Evolutionary conservation across 2,888 invertebrate species (phyloP).

Genomic region (Spodoptera picta): DNA sequence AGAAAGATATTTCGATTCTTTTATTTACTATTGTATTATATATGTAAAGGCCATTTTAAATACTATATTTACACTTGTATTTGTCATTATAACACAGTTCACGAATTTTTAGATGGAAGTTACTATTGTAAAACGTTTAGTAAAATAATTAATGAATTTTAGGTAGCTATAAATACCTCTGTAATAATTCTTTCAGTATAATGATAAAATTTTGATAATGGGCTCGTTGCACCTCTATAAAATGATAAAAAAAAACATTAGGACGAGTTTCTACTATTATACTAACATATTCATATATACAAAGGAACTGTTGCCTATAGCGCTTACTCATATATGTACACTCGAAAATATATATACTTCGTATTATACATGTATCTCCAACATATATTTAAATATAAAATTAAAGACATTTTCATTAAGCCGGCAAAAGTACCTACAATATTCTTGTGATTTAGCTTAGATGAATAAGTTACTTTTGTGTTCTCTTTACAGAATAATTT

Average conservation of each 20-base stretch:
- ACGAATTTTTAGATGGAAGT: constrained; percentile 9
- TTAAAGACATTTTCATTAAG: constrained; percentile 57
- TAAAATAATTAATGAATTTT: constrained; percentile 4
- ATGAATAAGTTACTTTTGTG: constrained; percentile 51
- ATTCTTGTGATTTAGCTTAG: constrained; percentile 58
- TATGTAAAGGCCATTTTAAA: constrained; percentile 5
- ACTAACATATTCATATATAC: constrained; percentile 21
- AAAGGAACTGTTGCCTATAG: constrained; percentile 38
- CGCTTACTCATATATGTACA: constrained; percentile 44
- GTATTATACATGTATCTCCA: constrained; percentile 40
- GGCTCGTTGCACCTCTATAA: constrained; percentile 51
- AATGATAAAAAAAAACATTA: constrained; percentile 28
- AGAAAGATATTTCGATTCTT: constrained; percentile 2
- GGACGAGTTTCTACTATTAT: constrained; percentile 24
- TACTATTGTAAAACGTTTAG: background rate
- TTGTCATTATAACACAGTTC: constrained; percentile 3
- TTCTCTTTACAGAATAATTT: constrained; percentile 53
- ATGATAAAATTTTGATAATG: constrained; percentile 8
- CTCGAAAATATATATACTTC: constrained; percentile 30
- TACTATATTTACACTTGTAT: constrained; percentile 20
- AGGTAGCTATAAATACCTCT: constrained; percentile 16
- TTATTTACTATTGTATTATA: constrained; percentile 4
- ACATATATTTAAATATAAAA: constrained; percentile 42
- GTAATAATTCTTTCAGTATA: constrained; percentile 6
- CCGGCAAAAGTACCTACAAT: constrained; percentile 57